Evolutionary conservation across 2,888 invertebrate genomes (phyloP).

Genomic region (Mesorhabditis spiculigera): DNA sequence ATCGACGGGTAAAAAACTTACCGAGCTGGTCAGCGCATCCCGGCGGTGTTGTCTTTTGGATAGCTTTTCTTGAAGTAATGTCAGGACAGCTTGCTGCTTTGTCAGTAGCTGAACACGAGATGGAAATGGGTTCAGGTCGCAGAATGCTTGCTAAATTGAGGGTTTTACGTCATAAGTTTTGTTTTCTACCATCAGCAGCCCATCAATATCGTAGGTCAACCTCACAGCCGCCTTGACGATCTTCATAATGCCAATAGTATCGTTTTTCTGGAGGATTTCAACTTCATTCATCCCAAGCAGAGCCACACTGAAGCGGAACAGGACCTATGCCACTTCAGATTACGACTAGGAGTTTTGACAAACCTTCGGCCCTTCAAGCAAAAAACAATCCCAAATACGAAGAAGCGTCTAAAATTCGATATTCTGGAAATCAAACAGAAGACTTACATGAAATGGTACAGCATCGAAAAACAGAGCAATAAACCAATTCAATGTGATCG

Average conservation of each 20-base stretch:
- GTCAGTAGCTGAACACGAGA: slow-evolving; percentile 60
- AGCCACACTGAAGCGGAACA: slow-evolving; percentile 62
- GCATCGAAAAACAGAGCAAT: slow-evolving; percentile 65
- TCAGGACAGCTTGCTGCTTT: slow-evolving; percentile 62
- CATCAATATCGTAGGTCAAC: slow-evolving; percentile 60
- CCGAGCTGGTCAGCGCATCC: slow-evolving; percentile 28
- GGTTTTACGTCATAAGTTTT: neutral
- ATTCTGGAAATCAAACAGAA: neutral
- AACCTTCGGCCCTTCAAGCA: slow-evolving; percentile 64
- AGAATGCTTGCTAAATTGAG: slow-evolving; percentile 61
- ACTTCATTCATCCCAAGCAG: slow-evolving; percentile 28
- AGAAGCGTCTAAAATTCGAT: slow-evolving; percentile 60
- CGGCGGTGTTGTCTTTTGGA: slow-evolving; percentile 58
- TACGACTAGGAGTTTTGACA: neutral
- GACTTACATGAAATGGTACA: slow-evolving; percentile 62
- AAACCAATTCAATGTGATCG: slow-evolving; percentile 66
- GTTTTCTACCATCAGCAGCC: slow-evolving; percentile 59
- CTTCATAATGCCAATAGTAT: slow-evolving; percentile 64
- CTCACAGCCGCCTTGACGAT: slow-evolving; percentile 63
- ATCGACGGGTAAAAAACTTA: neutral
- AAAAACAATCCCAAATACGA: slow-evolving; percentile 66
- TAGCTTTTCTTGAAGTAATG: slow-evolving; percentile 61
- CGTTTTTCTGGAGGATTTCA: slow-evolving; percentile 43
- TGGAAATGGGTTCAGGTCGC: slow-evolving; percentile 63
- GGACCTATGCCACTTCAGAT: slow-evolving; percentile 41